Evolutionary conservation across 2,797 vertebrate species (phyloP), one percentile per base, ranked within the genome.

Genomic region (Mormyrus proboscirostris): DNA sequence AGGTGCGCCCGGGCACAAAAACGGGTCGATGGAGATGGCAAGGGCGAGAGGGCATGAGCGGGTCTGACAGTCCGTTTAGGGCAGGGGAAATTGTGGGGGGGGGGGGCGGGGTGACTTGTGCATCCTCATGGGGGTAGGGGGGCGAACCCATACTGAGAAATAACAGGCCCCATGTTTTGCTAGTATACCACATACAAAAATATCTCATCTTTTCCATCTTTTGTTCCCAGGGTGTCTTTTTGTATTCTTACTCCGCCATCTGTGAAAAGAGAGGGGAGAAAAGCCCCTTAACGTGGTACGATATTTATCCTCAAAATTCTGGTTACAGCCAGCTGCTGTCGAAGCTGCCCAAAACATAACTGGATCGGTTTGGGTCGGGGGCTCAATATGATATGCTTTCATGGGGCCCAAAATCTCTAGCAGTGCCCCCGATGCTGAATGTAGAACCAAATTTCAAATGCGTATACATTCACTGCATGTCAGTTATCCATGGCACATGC

Each of bases 121-220:
- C 51, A 41, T 59, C 51, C 57, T 29, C 50, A 88, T 85, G 41
- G 41, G 41, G 76, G 76, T n/a, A 9, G 19, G 41, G 76, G 55
- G 62, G 79, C 86, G 57, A 91, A 88, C 90, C 89, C 91, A 92
- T 93, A 91, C 86, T 3, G 10, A 90, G 92, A 90, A 85, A 92
- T 92, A 89, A 90, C 51, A 92, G 91, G 92, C 90, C 92, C 92
- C 89, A 89, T 51, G 88, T 92, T 92, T 91, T 92, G 44, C 88
- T 82, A 91, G 76, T 41, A 88, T 65, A 91, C 89, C 90, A 90
- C 86, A 93, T 95, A 95, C 93, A 94, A 93, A 93, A 96, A 96
- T 96, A 95, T 94, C 91, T 92, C 93, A 89, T 76, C 91, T 93
- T 91, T 90, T 92, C 90, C 88, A 57, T 91, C 89, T 93, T 90